phyloP scores from a whole-genome alignment of 2,797 vertebrate genomes.

The Kryptopterus vitreolus region DNA sequence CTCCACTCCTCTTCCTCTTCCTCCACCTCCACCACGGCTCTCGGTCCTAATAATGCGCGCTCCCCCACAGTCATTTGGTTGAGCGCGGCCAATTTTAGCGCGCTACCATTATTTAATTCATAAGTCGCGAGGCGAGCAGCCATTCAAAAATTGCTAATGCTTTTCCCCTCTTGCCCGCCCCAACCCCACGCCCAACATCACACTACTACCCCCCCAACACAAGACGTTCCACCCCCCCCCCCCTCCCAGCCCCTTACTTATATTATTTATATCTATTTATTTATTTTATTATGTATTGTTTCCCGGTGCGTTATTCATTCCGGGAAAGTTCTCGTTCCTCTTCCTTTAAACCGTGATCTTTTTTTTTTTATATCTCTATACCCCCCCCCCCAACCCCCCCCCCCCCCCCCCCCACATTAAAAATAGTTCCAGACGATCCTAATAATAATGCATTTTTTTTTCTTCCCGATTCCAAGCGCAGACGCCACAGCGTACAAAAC shows the following conservation, averaged over 20 bases:
- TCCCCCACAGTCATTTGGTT: slow-evolving; percentile 65
- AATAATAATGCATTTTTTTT: neutral
- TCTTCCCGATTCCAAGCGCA: neutral
- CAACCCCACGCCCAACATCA: too few relatives aligned
- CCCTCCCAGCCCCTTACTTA: slow-evolving; percentile 48
- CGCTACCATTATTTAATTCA: slow-evolving; percentile 67
- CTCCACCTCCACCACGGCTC: slow-evolving; percentile 26
- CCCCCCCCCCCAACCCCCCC: too few relatives aligned
- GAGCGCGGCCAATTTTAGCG: slow-evolving; percentile 54
- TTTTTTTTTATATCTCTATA: neutral
- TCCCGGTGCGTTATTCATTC: slow-evolving; percentile 56
- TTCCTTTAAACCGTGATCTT: slow-evolving; percentile 9
- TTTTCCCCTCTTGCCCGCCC: too few relatives aligned
- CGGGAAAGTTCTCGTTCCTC: slow-evolving; percentile 39
- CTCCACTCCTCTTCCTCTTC: neutral
- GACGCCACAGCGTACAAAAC: neutral
- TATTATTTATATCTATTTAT: slow-evolving; percentile 64
- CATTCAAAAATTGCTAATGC: slow-evolving; percentile 66
- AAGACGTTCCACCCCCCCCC: slow-evolving; percentile 31
- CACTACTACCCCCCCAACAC: too few relatives aligned
- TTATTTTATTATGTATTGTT: slow-evolving; percentile 62
- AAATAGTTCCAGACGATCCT: neutral
- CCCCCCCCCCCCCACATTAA: too few relatives aligned
- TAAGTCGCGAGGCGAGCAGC: slow-evolving; percentile 59
- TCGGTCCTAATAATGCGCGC: slow-evolving; percentile 62